Percentiles rank a stretch among this genome's conserved stretches.
Conservation (phyloP, 2,888 invertebrate genomes). For the Aricia artaxerxes region DNA sequence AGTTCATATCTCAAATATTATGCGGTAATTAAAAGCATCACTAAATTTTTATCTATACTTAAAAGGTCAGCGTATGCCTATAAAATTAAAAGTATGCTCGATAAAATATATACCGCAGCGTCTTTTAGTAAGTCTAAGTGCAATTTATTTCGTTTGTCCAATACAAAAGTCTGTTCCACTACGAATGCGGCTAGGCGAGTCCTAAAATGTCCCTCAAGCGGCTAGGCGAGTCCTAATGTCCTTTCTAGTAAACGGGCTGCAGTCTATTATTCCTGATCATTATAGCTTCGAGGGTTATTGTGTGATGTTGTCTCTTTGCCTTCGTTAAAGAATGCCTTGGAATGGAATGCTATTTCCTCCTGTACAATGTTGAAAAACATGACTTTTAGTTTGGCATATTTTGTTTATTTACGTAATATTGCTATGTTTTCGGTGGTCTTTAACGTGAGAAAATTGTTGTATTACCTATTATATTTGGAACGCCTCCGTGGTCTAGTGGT, state of each 20-base stretch:
- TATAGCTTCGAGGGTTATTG: constrained; percentile 27
- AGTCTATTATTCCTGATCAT: constrained; percentile 32
- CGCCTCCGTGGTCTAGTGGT: no score
- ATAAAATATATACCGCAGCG: background rate
- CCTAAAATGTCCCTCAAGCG: constrained; percentile 61
- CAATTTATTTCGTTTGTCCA: constrained; percentile 24
- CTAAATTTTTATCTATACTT: background rate
- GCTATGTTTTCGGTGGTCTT: background rate
- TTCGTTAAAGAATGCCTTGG: constrained; percentile 26
- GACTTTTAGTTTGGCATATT: background rate
- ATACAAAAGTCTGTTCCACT: constrained; percentile 24
- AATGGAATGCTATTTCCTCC: constrained; percentile 6
- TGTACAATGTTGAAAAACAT: background rate
- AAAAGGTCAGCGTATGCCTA: background rate
- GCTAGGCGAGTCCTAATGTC: constrained; percentile 56
- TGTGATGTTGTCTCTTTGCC: constrained; percentile 23
- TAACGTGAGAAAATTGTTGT: background rate
- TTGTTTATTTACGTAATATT: background rate
- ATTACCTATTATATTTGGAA: background rate
- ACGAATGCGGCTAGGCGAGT: constrained; percentile 35
- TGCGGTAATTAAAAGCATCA: background rate
- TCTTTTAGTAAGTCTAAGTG: background rate
- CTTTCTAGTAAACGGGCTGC: constrained; percentile 68
- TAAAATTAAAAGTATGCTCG: background rate
- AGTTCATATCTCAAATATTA: background rate